A percentile compares a stretch with the other conserved stretches of the same genome.
Evolutionary conservation across 2,888 invertebrate species (phyloP).

Genomic region (Luperina testacea): DNA sequence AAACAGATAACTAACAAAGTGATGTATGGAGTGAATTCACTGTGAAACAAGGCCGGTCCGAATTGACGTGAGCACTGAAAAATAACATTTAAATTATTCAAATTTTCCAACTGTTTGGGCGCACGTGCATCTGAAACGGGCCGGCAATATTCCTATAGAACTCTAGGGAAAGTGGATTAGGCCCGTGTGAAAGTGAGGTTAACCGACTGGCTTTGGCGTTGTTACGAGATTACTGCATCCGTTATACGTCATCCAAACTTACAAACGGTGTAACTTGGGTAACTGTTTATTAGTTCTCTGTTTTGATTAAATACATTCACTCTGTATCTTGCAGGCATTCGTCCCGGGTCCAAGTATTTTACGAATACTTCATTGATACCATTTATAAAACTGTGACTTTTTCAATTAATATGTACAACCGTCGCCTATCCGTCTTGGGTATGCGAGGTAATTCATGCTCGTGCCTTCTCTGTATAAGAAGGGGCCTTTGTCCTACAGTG

Average conservation of each 20-base stretch:
- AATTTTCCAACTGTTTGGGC: constrained; percentile 25
- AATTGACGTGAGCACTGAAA: constrained; percentile 67
- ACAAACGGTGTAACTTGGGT: background rate
- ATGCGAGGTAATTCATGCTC: background rate
- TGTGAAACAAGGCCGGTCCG: constrained; percentile 77
- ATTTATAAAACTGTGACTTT: background rate
- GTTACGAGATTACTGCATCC: constrained; percentile 45
- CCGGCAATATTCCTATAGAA: constrained; percentile 15
- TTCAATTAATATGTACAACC: background rate
- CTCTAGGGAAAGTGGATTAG: constrained; percentile 48
- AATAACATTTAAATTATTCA: constrained; percentile 65
- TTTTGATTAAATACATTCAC: background rate
- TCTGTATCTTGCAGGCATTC: background rate
- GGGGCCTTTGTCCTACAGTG: background rate
- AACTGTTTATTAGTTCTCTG: background rate
- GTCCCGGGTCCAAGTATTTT: background rate
- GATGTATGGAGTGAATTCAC: constrained; percentile 83
- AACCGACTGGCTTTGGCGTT: constrained; percentile 51
- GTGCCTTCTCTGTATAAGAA: background rate
- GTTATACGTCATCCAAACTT: constrained; percentile 11
- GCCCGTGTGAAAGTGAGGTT: constrained; percentile 52
- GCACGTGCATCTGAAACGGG: constrained; percentile 31
- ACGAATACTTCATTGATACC: background rate
- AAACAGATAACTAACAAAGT: constrained; percentile 85
- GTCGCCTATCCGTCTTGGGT: background rate